Conservation (phyloP, 2,888 invertebrate species). For the Eupithecia subumbrata region DNA sequence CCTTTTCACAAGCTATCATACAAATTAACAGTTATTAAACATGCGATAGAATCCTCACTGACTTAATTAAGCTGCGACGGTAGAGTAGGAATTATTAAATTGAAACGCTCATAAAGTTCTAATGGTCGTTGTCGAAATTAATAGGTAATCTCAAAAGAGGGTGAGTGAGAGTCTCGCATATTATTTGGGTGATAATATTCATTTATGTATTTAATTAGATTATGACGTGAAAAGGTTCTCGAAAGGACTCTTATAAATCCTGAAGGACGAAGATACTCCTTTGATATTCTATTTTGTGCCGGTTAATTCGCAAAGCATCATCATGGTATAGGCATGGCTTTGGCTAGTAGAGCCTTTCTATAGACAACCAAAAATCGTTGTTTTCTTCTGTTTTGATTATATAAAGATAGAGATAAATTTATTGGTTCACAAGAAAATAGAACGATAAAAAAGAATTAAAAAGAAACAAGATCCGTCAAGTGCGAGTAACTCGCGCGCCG, state of each 20-base stretch:
- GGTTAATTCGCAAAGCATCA: too few relatives aligned
- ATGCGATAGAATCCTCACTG: slow-evolving; percentile 48
- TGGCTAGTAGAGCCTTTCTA: too few relatives aligned
- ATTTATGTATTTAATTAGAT: slow-evolving; percentile 51
- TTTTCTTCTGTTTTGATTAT: too few relatives aligned
- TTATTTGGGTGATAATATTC: slow-evolving; percentile 58
- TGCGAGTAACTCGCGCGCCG: too few relatives aligned
- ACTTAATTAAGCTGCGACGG: slow-evolving; percentile 58
- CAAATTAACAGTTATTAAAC: slow-evolving; percentile 44
- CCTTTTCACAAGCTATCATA: slow-evolving; percentile 7
- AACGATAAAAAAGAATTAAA: too few relatives aligned
- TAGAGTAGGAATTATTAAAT: slow-evolving; percentile 51
- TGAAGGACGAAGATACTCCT: not conserved
- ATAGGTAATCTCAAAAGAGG: slow-evolving; percentile 55
- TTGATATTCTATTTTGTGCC: too few relatives aligned
- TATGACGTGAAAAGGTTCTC: slow-evolving; percentile 15
- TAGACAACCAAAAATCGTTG: too few relatives aligned
- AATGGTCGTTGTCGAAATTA: slow-evolving; percentile 62
- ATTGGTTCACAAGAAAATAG: too few relatives aligned
- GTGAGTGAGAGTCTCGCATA: slow-evolving; percentile 52
- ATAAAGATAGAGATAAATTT: too few relatives aligned
- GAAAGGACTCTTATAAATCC: not conserved
- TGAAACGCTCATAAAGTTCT: slow-evolving; percentile 60
- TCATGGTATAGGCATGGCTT: too few relatives aligned
- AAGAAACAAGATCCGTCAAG: too few relatives aligned